These are phyloP conservation scores for Lethrus apterus DNA, from an alignment of 1,140 invertebrate genomes.

Conservation along the genomic window DNA sequence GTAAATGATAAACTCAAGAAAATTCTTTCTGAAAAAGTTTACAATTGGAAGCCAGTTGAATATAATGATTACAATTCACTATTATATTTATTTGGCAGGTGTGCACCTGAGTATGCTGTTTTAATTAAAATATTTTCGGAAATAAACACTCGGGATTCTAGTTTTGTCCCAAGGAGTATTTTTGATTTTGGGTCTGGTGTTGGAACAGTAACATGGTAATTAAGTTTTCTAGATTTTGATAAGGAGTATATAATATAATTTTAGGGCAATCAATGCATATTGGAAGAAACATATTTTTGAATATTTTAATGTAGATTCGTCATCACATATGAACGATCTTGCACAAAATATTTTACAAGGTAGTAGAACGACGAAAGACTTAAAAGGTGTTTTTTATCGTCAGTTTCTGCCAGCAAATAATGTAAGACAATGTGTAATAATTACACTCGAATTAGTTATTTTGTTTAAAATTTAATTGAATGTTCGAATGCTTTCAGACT, in stretches of 20 bases:
- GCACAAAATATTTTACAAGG: conserved; percentile 61
- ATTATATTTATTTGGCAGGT: conserved; percentile 61
- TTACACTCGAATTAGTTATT: conserved; percentile 6
- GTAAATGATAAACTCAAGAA: conserved; percentile 36
- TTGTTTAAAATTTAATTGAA: conserved; percentile 15
- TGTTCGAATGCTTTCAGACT: conserved; percentile 44
- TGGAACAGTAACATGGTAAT: conserved; percentile 71
- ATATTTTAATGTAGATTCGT: conserved; percentile 76
- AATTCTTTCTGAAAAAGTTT: conserved; percentile 50
- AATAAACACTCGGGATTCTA: conserved; percentile 52
- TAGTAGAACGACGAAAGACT: conserved; percentile 47
- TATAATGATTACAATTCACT: conserved; percentile 57
- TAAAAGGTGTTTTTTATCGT: conserved; percentile 61
- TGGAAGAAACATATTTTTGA: conserved; percentile 70
- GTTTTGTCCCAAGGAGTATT: conserved; percentile 68
- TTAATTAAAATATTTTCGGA: conserved; percentile 66
- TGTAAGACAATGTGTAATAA: conserved; percentile 38
- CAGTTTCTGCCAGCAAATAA: conserved; percentile 69
- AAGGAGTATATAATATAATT: conserved; percentile 14
- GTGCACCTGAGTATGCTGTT: conserved; percentile 68
- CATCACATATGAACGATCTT: conserved; percentile 71
- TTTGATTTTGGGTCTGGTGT: conserved; percentile 89
- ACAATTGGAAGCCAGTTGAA: conserved; percentile 63
- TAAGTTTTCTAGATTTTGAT: conserved; percentile 7
- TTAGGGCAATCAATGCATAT: conserved; percentile 61